Conservation (phyloP, 2,888 invertebrate species). For the Drosophila testacea region DNA sequence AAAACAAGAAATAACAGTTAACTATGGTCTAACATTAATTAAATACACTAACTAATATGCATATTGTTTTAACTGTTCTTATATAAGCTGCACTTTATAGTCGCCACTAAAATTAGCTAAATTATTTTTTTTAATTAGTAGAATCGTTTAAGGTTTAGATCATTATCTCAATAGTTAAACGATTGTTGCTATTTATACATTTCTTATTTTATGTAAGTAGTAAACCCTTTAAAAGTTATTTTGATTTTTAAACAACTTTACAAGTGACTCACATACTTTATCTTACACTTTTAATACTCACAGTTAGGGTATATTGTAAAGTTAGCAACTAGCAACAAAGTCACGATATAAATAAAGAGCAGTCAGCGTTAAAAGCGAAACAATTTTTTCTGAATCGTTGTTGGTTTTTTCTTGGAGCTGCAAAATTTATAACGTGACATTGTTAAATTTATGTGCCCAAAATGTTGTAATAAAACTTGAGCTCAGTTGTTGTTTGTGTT, state of each 20-base stretch:
- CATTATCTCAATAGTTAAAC: too few relatives aligned
- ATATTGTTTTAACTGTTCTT: conserved; percentile 3
- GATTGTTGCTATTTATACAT: too few relatives aligned
- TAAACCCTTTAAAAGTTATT: too few relatives aligned
- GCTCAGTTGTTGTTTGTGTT: conserved; percentile 17
- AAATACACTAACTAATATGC: conserved; percentile 29
- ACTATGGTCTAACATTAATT: background rate
- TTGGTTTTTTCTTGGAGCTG: conserved; percentile 38
- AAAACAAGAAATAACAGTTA: conserved; percentile 33
- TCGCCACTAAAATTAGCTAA: background rate
- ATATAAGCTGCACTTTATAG: conserved; percentile 2
- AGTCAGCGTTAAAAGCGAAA: conserved; percentile 62
- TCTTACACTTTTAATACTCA: background rate
- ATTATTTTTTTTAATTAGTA: background rate
- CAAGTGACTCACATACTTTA: background rate
- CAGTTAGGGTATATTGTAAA: conserved; percentile 36
- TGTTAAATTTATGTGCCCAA: conserved; percentile 74
- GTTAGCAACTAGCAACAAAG: conserved; percentile 70
- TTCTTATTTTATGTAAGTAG: too few relatives aligned
- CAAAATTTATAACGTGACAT: conserved; percentile 80
- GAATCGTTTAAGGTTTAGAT: too few relatives aligned
- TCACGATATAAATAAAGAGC: conserved; percentile 75
- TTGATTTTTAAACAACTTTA: background rate
- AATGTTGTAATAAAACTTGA: conserved; percentile 69
- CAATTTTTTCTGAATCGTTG: conserved; percentile 34